These are phyloP conservation scores for Hemibagrus wyckioides DNA, from an alignment of 2,113 vertebrate genomes.

Conservation along the genomic window DNA sequence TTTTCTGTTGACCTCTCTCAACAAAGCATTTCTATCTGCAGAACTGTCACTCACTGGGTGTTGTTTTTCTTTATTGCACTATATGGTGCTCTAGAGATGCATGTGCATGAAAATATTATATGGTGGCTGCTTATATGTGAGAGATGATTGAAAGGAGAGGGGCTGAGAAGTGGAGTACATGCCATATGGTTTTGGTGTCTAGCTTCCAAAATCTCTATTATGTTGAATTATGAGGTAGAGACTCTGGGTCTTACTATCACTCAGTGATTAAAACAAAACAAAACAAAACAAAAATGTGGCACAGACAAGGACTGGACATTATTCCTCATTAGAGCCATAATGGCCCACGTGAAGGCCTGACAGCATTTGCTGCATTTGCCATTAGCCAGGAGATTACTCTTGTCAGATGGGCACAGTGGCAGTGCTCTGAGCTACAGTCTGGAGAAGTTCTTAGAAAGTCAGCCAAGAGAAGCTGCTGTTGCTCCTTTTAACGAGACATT, in stretches of 20 bases:
- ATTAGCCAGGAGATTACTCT: constrained; percentile 68
- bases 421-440: constrained; percentile 58
- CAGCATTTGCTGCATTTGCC: constrained; percentile 60
- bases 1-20: too few relatives aligned
- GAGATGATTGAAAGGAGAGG: background rate
- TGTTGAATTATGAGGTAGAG: background rate
- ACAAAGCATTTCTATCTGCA: too few relatives aligned
- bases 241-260: background rate
- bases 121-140: background rate
- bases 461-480: constrained; percentile 24
- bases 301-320: constrained; percentile 65
- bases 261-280: background rate
- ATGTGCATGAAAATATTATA: too few relatives aligned
- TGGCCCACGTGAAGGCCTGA: constrained; percentile 56
- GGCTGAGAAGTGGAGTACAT: background rate
- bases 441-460: constrained; percentile 41
- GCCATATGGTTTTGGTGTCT: background rate
- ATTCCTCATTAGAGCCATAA: constrained; percentile 61
- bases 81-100: too few relatives aligned
- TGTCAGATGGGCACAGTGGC: constrained; percentile 65
- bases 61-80: too few relatives aligned
- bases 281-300: background rate
- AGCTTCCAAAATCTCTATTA: background rate
- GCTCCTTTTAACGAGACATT: background rate
- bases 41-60: too few relatives aligned